Evolutionary conservation across 2,797 vertebrate species (phyloP), one percentile per base, ranked within the genome.

Genomic region (Acanthurus leucopareius): DNA sequence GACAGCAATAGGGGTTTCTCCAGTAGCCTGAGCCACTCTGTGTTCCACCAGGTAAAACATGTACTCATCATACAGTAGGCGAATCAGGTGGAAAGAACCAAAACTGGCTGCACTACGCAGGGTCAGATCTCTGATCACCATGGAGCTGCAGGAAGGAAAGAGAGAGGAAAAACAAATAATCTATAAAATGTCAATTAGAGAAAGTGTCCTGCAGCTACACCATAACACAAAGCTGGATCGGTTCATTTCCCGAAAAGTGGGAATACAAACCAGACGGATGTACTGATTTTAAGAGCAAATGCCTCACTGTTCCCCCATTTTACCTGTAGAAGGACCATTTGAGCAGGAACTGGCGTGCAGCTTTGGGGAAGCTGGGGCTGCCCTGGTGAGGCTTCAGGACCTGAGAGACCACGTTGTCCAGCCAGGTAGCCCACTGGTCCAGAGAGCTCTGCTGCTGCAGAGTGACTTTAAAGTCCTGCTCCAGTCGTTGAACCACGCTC

Each of bases 251-350:
- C 8, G 17, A 19, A 2, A n/a, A 40, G 40, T 16, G 13, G 38
- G 32, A 42, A 15, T 1, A n/a, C 2, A 25, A 15, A 57, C 2
- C 53, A 60, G 42, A 28, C 4, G 2, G 0, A 44, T 25, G 68
- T 11, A 20, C 45, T 1, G 32, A 62, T 22, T 58, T 72, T 13
- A 19, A 42, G 19, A 20, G 51, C 22, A 13, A 44, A 57, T 11
- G 13, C 10, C 15, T 8, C 6, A n/a, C 1, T 14, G 2, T 14
- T 17, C 2, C 0, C 20, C 19, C 6, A 11, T 25, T 2, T 13
- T 76, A 99, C 98, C 98, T 99, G 86, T 99, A 99, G 92, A 99
- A 99, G 42, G 98, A 99, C 98, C 98, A 99, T 57, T 99, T 99
- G 62, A 99, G 94, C 80, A 99, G 95, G 91, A 99, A 99, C 95